Conservation (phyloP, 2,888 invertebrate genomes). For the Pilophorus perplexus region DNA sequence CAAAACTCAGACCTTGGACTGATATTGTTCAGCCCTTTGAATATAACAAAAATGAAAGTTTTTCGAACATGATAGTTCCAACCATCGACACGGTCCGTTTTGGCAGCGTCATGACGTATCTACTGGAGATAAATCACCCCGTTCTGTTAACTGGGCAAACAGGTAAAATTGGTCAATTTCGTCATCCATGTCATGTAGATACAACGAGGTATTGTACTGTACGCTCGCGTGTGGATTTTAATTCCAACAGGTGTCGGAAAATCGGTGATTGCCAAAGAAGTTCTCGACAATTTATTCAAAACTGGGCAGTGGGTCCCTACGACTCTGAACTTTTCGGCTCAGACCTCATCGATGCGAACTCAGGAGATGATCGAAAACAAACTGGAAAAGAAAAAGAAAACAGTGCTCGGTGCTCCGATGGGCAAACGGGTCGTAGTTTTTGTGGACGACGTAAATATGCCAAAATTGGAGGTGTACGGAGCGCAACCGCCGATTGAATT, state of each 20-base stretch:
- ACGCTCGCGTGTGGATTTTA: not conserved
- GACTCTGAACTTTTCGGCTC: slow-evolving; percentile 85
- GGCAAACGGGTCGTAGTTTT: slow-evolving; percentile 81
- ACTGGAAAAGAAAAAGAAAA: slow-evolving; percentile 77
- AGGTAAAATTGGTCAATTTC: slow-evolving; percentile 55
- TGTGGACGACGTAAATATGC: slow-evolving; percentile 92
- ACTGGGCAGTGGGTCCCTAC: slow-evolving; percentile 68
- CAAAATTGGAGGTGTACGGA: slow-evolving; percentile 79
- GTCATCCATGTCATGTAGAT: too few species aligned
- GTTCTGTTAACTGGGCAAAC: slow-evolving; percentile 89
- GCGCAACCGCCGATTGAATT: slow-evolving; percentile 90
- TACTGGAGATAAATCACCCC: slow-evolving; percentile 69
- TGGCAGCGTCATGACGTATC: slow-evolving; percentile 73
- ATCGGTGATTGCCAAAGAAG: slow-evolving; percentile 76
- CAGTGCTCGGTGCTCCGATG: slow-evolving; percentile 74
- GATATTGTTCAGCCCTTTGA: slow-evolving; percentile 70
- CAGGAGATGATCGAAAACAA: slow-evolving; percentile 82
- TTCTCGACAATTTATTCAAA: slow-evolving; percentile 63
- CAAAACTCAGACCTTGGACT: slow-evolving; percentile 74
- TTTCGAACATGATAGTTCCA: slow-evolving; percentile 87
- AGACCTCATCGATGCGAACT: slow-evolving; percentile 79
- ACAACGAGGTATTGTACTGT: too few species aligned
- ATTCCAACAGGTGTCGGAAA: slow-evolving; percentile 73
- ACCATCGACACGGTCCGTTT: slow-evolving; percentile 87
- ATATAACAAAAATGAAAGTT: slow-evolving; percentile 69